Conservation (phyloP, 2,797 vertebrate species). For the Labeo calbasu region DNA sequence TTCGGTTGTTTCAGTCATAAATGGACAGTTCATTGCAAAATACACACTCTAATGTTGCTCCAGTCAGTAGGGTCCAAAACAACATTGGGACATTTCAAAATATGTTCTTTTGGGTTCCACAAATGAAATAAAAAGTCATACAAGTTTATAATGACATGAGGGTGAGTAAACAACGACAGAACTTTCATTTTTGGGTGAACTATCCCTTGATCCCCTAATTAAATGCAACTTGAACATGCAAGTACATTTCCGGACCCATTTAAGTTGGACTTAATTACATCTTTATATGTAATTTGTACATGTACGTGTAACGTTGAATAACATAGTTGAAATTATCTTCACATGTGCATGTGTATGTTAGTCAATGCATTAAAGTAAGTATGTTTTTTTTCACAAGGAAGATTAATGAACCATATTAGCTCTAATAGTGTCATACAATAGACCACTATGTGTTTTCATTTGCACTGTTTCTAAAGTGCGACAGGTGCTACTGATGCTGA, state of each 20-base stretch:
- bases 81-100: neutral
- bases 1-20: neutral
- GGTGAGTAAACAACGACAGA: neutral
- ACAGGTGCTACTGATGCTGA: conserved; percentile 25
- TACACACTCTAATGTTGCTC: neutral
- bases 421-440: neutral
- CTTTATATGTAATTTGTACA: neutral
- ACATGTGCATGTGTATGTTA: neutral
- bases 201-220: neutral
- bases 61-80: neutral
- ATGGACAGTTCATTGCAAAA: neutral
- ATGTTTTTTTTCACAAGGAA: neutral
- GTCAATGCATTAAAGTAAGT: neutral
- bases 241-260: neutral
- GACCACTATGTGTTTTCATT: neutral
- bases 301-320: neutral
- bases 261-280: neutral
- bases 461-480: neutral
- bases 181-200: neutral
- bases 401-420: neutral
- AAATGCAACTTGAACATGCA: neutral
- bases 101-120: neutral
- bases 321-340: neutral
- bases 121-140: neutral
- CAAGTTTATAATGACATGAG: neutral